Base-by-base conservation (phyloP, 2,113 vertebrate species). In the Zosterops hypoxanthus region DNA sequence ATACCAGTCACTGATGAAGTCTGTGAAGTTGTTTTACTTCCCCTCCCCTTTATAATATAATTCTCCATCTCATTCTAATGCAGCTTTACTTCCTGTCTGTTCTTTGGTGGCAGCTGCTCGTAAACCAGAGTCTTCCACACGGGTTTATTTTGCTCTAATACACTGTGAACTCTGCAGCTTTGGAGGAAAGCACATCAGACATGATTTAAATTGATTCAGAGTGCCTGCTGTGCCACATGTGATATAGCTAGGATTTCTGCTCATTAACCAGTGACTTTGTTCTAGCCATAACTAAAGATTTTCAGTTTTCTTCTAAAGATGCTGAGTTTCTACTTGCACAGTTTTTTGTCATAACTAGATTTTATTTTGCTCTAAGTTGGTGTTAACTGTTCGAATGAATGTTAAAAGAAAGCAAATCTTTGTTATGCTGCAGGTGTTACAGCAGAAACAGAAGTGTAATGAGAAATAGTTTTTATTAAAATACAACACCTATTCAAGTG, bases 61-160 rank as follows among this genome's bases (percentile, higher is more conserved):
- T 65, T 83, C 84, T 94, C 53, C 50, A n/a, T 87, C 71, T 96
- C 70, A 1, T 83, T 85, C 29, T 82, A 23, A 23, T 22, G 75
- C 78, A 89, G 85, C 79, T 77, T 61, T 82, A 73, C 82, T 95
- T 97, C 84, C 94, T 96, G 93, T 73, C 82, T 89, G 91, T 72
- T 92, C 42, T 39, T 95, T 1, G 5, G 82, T 11, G 8, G 82
- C 89, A 72, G 89, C 82, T 92, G 90, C 94, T 90, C 16, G 1
- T 65, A 87, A 94, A 85, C n/a, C 87, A 73, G 82, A 33, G 8
- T 42, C 65, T 72, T 94, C 75, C 57, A 8, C 78, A 13, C 15
- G 7, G 71, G 39, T 71, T 59, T 44, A 22, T 34, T 86, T 85
- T 12, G 0, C 50, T 39, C 1, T 11, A 20, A 24, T 42, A 24